Evolutionary conservation across 2,113 vertebrate genomes (phyloP).

Genomic region (Phaetusa simplex): DNA sequence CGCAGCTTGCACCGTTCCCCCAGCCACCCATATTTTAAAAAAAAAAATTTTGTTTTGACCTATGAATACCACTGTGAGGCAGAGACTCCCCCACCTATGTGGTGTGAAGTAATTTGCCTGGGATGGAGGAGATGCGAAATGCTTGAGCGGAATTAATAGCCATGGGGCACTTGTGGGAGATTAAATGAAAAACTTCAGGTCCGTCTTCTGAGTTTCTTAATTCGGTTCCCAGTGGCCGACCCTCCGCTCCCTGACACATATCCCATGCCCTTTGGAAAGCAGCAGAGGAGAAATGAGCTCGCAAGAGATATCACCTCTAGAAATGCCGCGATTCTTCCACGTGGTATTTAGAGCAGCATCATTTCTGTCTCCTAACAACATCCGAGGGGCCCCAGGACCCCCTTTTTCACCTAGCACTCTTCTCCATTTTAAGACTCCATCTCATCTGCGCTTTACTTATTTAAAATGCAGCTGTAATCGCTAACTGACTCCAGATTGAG

Average conservation of each 20-base stretch:
- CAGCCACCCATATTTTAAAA: background rate
- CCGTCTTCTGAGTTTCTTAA: background rate
- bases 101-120: background rate
- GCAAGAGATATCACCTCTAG: background rate
- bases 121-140: background rate
- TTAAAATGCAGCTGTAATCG: background rate
- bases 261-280: background rate
- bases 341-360: background rate
- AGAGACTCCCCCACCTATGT: background rate
- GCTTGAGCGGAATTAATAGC: background rate
- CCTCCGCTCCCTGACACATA: background rate
- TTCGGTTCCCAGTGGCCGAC: accelerated
- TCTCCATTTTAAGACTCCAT: background rate
- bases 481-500: conserved; percentile 1
- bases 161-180: background rate
- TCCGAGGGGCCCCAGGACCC: background rate
- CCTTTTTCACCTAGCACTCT: background rate
- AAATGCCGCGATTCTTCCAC: background rate
- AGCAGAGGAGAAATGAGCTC: background rate
- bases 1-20: background rate
- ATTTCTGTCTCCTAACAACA: background rate
- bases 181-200: background rate
- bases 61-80: background rate
- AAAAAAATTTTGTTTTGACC: background rate
- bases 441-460: background rate